These are phyloP conservation scores for Podarcis muralis DNA, from an alignment of 2,113 vertebrate species.

Conservation along the genomic window DNA sequence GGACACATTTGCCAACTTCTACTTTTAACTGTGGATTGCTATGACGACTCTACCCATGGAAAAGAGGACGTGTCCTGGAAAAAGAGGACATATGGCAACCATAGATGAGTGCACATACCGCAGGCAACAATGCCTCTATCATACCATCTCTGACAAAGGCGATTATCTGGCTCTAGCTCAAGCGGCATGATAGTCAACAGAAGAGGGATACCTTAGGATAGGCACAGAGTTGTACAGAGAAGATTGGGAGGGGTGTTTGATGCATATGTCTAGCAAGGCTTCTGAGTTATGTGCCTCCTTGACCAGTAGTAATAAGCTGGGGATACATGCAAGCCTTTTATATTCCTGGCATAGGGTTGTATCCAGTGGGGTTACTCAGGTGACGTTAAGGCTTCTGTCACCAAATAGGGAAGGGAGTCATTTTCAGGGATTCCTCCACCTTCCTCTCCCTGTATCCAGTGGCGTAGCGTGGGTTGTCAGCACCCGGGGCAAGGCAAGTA, in stretches of 20 bases:
- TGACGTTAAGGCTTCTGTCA: no score
- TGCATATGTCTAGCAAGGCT: not conserved
- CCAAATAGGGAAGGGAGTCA: no score
- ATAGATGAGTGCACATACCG: not conserved
- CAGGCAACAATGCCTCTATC: not conserved
- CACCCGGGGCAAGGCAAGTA: no score
- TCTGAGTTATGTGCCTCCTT: not conserved
- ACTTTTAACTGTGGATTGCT: no score
- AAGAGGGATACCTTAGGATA: slow-evolving; percentile 36
- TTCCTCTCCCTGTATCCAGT: no score
- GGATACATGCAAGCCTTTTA: not conserved
- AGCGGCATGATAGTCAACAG: slow-evolving; percentile 26
- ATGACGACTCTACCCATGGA: no score
- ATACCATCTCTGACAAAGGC: not conserved
- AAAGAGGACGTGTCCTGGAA: no score
- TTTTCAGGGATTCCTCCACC: no score
- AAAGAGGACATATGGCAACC: no score
- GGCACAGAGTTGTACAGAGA: not conserved
- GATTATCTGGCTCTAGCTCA: not conserved
- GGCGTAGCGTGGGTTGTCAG: no score
- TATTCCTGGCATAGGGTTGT: not conserved
- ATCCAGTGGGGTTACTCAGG: no score
- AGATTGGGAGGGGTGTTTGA: not conserved
- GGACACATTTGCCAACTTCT: no score
- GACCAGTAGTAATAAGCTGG: not conserved